Percentiles rank a stretch among this genome's conserved stretches.
These are phyloP conservation scores for Falco columbarius DNA, from an alignment of 2,797 vertebrate genomes.

Conservation along the genomic window DNA sequence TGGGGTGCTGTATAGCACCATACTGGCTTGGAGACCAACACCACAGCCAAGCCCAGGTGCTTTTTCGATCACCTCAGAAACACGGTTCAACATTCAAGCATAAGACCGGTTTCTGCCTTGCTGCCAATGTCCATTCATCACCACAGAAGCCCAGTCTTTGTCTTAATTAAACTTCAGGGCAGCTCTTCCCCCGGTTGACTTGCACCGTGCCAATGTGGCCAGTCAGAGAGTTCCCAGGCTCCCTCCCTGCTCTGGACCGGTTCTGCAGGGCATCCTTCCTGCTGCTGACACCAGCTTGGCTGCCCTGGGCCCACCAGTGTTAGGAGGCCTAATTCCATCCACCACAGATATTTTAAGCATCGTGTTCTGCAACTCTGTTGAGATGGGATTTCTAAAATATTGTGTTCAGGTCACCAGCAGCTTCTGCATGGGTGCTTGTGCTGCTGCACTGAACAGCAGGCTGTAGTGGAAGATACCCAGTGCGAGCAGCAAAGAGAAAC, in stretches of 20 bases:
- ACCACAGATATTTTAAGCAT: not conserved
- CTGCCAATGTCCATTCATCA: not conserved
- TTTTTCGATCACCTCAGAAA: not conserved
- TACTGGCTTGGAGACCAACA: not conserved
- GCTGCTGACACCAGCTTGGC: not conserved
- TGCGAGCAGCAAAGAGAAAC: not conserved
- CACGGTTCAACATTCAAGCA: not conserved
- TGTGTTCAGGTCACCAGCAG: not conserved
- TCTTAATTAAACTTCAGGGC: not conserved
- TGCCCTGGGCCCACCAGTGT: not conserved
- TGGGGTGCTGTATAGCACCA: not conserved
- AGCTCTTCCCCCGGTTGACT: not conserved
- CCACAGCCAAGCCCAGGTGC: accelerated
- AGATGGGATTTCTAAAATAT: not conserved
- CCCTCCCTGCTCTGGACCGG: not conserved
- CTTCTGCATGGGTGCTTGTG: accelerated
- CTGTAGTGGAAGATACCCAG: not conserved
- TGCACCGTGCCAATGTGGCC: accelerated
- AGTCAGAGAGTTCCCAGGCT: not conserved
- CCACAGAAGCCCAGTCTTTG: accelerated
- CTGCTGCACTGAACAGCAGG: not conserved
- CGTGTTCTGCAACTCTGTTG: accelerated
- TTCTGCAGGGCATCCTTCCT: not conserved
- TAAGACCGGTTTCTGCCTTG: not conserved
- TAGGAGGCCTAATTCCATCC: not conserved